Evolutionary conservation across 2,888 invertebrate genomes (phyloP).

Genomic region (Mythimna impura): DNA sequence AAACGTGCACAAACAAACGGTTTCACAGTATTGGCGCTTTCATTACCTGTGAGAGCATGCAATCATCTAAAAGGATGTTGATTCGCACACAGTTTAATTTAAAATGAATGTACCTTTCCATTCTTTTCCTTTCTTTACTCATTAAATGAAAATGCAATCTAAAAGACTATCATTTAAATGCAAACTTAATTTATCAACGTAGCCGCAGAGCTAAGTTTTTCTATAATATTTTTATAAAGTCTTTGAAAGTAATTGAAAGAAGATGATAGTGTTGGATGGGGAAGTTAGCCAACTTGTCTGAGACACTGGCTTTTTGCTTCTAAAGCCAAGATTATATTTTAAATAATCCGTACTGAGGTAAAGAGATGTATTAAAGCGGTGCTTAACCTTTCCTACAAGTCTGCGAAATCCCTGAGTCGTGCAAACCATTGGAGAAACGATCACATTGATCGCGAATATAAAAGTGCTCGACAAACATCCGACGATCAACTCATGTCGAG

Average conservation of each 20-base stretch:
- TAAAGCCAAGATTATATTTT: constrained; percentile 11
- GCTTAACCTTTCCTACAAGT: background rate
- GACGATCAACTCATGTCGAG: constrained; percentile 3
- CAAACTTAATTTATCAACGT: constrained; percentile 26
- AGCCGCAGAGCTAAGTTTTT: no score
- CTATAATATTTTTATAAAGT: constrained; percentile 24
- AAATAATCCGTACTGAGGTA: constrained; percentile 21
- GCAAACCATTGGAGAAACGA: constrained; percentile 7
- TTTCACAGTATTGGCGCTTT: background rate
- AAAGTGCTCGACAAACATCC: constrained; percentile 23
- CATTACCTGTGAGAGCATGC: background rate
- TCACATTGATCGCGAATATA: constrained; percentile 21
- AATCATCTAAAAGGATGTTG: background rate
- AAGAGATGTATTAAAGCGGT: constrained; percentile 18
- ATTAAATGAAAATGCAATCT: constrained; percentile 42
- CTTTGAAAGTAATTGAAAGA: constrained; percentile 13
- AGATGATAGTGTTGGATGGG: constrained; percentile 13
- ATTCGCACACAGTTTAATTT: background rate
- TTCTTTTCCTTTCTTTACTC: constrained; percentile 3
- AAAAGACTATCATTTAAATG: constrained; percentile 26
- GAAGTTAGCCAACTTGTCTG: background rate
- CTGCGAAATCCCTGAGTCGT: constrained; percentile 11
- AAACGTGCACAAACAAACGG: background rate
- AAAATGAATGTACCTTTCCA: background rate
- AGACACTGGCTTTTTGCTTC: background rate